A percentile compares a stretch with the other conserved stretches of the same genome.
Conservation (phyloP, 2,888 invertebrate genomes). For the Apotomis turbidana region DNA sequence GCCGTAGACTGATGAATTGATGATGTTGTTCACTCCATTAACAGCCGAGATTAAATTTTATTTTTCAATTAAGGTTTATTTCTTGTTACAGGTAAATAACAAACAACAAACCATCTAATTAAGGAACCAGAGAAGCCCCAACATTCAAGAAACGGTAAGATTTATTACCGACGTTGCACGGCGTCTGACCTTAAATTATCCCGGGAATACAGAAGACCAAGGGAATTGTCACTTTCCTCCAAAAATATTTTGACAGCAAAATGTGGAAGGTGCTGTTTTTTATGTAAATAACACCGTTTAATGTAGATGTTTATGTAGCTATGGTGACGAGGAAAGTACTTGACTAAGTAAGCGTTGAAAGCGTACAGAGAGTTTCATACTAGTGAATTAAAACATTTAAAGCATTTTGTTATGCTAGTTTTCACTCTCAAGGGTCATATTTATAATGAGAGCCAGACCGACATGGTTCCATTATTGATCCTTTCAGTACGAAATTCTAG, state of each 20-base stretch:
- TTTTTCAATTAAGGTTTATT: background rate
- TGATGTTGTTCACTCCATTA: too few species aligned
- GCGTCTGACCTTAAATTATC: conserved; percentile 13
- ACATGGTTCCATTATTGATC: too few species aligned
- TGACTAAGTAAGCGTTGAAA: too few species aligned
- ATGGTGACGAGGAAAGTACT: too few species aligned
- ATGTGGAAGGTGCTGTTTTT: conserved; percentile 8
- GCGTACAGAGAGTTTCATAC: too few species aligned
- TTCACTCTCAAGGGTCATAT: too few species aligned
- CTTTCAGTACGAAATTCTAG: too few species aligned
- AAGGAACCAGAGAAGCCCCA: conserved; percentile 1
- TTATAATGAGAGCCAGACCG: too few species aligned
- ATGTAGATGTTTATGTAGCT: background rate
- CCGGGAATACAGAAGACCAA: background rate
- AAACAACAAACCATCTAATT: conserved; percentile 5
- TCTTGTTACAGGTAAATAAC: conserved; percentile 28
- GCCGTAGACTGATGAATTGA: too few species aligned
- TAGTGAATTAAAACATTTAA: too few species aligned
- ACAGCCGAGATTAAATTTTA: too few species aligned
- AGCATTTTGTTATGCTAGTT: too few species aligned
- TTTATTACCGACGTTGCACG: background rate
- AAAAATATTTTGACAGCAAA: conserved; percentile 17
- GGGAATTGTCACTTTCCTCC: conserved; percentile 8
- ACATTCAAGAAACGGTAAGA: background rate
- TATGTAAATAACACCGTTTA: background rate